Base-by-base conservation (phyloP, 2,888 invertebrate species). In the Nomada ruficornis region DNA sequence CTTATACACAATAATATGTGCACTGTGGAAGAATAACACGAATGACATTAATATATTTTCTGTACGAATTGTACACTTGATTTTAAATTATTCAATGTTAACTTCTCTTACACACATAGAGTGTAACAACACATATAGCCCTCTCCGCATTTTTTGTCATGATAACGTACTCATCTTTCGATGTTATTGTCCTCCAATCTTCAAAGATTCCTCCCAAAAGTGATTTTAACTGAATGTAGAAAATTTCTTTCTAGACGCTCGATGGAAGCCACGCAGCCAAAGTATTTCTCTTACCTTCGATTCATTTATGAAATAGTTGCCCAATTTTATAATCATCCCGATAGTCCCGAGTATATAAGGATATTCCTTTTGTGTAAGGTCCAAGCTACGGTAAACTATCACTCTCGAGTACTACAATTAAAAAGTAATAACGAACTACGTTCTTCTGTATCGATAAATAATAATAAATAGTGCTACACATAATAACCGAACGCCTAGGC, bases 301-400 rank as follows among this genome's bases (percentile, higher is more conserved):
- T 7, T 26, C 69, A 26, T 69, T 57, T 44, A 69, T 0, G 0
- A 57, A 11, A 57, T 69, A 69, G n/a, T 69, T 69, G 44, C 57
- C 44, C 1, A 44, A 20, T 59, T 69, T 69, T 3, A 57, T n/a
- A 0, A 44, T 10, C 13, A 15, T n/a, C n/a, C 69, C 69, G 7
- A 26, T 2, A 1, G 15, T 0, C 23, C 10, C 10, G 7, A 70
- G 23, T 9, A 13, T 29, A 15, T 23, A 59, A 59, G 69, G 57
- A 18, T 44, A 13, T 11, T 18, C 26, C 3, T n/a, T 29, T 13
- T 50, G 26, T 5, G 7, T 0, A 9, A 2, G 13, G 20, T 29
- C 59, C 20, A 59, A 7, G 44, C 9, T 70, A 2, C 44, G 59
- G 1, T 47, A 44, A 4, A 47, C 2, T 15, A 70, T 26, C 4